Evolutionary conservation across 2,113 vertebrate species (phyloP).

Genomic region (Thalassarche chlororhynchos): DNA sequence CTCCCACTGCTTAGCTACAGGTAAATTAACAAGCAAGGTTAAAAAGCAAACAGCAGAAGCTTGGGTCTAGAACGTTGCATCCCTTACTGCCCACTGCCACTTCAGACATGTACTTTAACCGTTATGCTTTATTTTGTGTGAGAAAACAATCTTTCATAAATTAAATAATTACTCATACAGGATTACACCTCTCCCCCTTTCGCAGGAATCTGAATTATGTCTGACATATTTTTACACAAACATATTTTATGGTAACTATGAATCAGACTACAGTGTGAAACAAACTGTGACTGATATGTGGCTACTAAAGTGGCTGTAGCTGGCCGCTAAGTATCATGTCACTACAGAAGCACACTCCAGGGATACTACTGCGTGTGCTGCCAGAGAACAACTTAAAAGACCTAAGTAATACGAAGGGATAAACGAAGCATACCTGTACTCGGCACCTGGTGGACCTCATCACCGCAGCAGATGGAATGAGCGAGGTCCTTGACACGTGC

Average conservation of each 20-base stretch:
- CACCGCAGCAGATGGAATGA: background rate
- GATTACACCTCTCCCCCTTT: background rate
- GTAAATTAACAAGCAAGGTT: background rate
- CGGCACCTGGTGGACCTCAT: background rate
- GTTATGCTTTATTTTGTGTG: background rate
- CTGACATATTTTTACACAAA: background rate
- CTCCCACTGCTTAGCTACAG: background rate
- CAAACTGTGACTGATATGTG: background rate
- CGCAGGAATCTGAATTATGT: background rate
- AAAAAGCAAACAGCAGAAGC: background rate
- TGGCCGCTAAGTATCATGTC: background rate
- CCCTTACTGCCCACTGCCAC: background rate
- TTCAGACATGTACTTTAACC: background rate
- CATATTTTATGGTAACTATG: background rate
- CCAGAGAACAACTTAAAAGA: background rate
- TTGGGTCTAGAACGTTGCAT: background rate
- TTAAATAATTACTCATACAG: background rate
- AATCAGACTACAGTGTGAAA: background rate
- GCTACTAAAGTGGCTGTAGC: background rate
- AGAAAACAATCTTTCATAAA: background rate
- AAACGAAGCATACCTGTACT: rapidly evolving
- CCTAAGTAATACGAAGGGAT: rapidly evolving
- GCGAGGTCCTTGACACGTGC: rapidly evolving
- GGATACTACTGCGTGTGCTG: rapidly evolving
- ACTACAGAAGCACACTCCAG: background rate